phyloP scores from a whole-genome alignment of 2,888 invertebrate genomes.

The Nomada flava region DNA sequence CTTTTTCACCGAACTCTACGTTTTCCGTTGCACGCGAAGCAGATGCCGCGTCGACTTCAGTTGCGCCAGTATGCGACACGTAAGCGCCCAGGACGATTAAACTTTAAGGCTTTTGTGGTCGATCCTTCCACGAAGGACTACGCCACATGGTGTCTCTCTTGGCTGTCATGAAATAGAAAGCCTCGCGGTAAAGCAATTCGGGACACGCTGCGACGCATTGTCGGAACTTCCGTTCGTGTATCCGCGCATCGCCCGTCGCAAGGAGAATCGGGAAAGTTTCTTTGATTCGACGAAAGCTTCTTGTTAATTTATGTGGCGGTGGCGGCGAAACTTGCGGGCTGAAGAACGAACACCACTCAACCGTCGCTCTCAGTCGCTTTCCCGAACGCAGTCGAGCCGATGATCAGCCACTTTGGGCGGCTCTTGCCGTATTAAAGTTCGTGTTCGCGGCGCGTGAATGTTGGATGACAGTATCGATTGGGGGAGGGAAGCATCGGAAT shows the following conservation, averaged over 20 bases:
- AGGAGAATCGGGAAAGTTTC: slow-evolving; percentile 24
- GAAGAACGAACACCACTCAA: background rate
- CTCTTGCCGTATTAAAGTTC: background rate
- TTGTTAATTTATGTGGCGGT: slow-evolving; percentile 31
- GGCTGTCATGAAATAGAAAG: slow-evolving; percentile 21
- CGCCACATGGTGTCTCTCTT: slow-evolving; percentile 40
- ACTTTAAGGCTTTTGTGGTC: slow-evolving; percentile 68
- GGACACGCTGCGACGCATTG: slow-evolving; percentile 43
- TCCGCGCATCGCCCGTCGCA: background rate
- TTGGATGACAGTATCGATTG: slow-evolving; percentile 33
- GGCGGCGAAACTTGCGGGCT: background rate
- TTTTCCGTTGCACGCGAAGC: slow-evolving; percentile 25
- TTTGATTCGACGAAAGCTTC: slow-evolving; percentile 21
- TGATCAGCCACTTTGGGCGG: background rate
- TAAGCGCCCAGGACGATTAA: slow-evolving; percentile 68
- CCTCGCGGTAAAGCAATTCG: slow-evolving; percentile 37
- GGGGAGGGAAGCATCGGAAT: background rate
- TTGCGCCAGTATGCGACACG: slow-evolving; percentile 28
- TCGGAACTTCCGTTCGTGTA: slow-evolving; percentile 12
- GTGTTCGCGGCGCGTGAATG: slow-evolving; percentile 11
- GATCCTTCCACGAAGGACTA: slow-evolving; percentile 38
- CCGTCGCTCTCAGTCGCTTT: background rate
- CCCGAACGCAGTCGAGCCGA: background rate
- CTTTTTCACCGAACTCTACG: no score
- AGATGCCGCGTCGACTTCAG: slow-evolving; percentile 46